These are phyloP conservation scores for Erethizon dorsatum DNA, from an alignment of 2,797 vertebrate species.

Conservation along the genomic window DNA sequence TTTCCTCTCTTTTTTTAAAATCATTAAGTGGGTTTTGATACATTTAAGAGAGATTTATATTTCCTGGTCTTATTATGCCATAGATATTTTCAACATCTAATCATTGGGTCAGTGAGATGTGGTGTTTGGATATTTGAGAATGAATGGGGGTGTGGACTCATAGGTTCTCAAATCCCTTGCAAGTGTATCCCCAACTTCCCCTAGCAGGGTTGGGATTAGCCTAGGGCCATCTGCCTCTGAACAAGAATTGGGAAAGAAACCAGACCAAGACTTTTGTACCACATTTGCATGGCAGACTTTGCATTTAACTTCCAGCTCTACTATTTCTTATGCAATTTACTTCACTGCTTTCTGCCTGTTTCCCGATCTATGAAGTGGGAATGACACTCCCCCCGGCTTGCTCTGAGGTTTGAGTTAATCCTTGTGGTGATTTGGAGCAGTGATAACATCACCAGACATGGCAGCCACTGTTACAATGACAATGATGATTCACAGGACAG, in stretches of 20 bases:
- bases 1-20: slow-evolving; percentile 15
- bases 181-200: fast-evolving
- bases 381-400: background rate
- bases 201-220: background rate
- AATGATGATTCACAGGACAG: background rate
- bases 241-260: background rate
- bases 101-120: background rate
- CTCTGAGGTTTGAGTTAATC: background rate
- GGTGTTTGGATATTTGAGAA: background rate
- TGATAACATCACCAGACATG: no score
- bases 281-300: background rate
- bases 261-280: background rate
- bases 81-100: background rate
- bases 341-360: background rate
- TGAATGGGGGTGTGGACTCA: background rate
- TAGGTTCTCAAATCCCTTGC: background rate
- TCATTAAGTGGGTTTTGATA: background rate
- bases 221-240: background rate
- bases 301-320: background rate
- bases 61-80: background rate
- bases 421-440: background rate
- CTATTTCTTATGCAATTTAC: background rate
- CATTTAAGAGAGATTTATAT: background rate
- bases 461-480: background rate
- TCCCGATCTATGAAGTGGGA: background rate